Base-by-base conservation (phyloP, 2,888 invertebrate species). In the Drosophila nigricruria region DNA sequence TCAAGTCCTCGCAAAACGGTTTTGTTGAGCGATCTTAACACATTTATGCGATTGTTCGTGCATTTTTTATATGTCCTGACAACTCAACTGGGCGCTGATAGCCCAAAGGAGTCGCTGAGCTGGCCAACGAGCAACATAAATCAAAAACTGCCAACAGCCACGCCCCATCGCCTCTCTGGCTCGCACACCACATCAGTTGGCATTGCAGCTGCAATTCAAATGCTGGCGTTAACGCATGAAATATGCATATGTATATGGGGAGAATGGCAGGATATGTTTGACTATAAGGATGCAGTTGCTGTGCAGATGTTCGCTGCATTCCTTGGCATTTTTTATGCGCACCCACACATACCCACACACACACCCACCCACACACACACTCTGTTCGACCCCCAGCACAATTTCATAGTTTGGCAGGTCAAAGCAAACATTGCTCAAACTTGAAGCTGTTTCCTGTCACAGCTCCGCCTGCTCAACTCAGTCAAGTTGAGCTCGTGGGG, bases 171-270 rank as follows among this genome's bases (percentile, higher is more conserved):
- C 38, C 38, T 27, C 45, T 0, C 5, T 3, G 30, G 0, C 30
- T 10, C 43, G 1, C 23, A 16, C 34, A 10, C 58, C 36, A 36
- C 58, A 58, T 16, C 40, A 20, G 54, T 40, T 36, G 23, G 34
- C 34, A 36, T n/a, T 38, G 25, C 56, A 20, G 25, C 36, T 81
- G 78, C 82, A 84, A 86, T 88, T 86, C 79, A 90, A 91, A 90
- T 88, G 89, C 79, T 87, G 86, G 88, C 83, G 90, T 88, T 91
- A 91, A 90, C 90, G 83, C 89, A 90, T 91, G 80, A 89, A 91
- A 91, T 88, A 91, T 90, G 90, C 84, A 90, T 83, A 78, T 70
- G 82, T 25, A 52, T 43, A 20, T 30, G n/a, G 58, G 34, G 40
- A 25, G 40, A 20, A 10, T 30, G 27, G 60, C 60, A 70, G 66